Evolutionary conservation across 2,797 vertebrate species (phyloP), one percentile per base, ranked within the genome.

Genomic region (Alca torda): DNA sequence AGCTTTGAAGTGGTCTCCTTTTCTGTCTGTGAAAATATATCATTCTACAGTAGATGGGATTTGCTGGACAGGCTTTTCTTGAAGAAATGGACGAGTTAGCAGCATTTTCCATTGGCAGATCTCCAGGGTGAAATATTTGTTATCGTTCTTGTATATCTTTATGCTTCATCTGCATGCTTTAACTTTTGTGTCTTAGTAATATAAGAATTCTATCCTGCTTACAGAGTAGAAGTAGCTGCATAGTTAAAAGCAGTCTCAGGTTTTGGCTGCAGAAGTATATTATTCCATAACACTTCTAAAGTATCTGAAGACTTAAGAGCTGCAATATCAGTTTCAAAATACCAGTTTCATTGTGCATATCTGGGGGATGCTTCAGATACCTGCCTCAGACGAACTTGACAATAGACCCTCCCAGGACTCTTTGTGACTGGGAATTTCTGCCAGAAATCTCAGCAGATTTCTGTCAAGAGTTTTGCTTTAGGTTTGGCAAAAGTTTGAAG

Each of bases 61-160:
- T 94, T 97, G 76, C 93, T 97, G 95, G 92, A 93, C 89, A 57
- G 39, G 65, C 53, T 89, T 41, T 90, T 93, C 61, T 82, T 83
- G 83, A 90, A 90, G 91, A 96, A 96, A 90, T 1, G 18, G 90
- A 93, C 67, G 90, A 95, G 77, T 87, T 95, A 95, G 92, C 87
- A 95, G 50, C 74, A 86, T 96, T 96, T 97, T 96, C 93, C 90
- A 61, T 31, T 95, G 94, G 91, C 87, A 94, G 33, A 77, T 87
- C 80, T 96, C 94, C 92, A 95, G 88, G 72, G 54, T 28, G 88
- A 89, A 94, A 75, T 93, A 92, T 90, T 96, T 93, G 51, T 83
- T 95, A 80, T 26, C 69, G 31, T 88, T 83, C 70, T 85, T 95
- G 39, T 85, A 24, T 79, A 84, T 93, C 89, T 95, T 80, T 84